phyloP scores from a whole-genome alignment of 1,140 invertebrate species.

The Atta colombica region DNA sequence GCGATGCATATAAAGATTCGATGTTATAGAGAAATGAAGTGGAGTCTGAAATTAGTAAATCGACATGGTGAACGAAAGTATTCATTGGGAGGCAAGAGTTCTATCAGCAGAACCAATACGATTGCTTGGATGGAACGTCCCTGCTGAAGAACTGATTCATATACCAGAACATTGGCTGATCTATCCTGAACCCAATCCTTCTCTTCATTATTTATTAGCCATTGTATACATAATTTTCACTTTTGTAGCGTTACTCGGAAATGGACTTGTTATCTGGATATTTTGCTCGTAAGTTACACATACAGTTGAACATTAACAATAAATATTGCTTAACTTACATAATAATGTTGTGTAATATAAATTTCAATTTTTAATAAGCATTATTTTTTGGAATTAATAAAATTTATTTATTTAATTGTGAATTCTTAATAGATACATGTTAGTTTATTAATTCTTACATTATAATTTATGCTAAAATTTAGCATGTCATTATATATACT shows the following conservation, averaged over 20 bases:
- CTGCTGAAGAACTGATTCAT: slow-evolving; percentile 91
- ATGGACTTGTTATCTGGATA: slow-evolving; percentile 96
- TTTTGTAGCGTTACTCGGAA: slow-evolving; percentile 92
- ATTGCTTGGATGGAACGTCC: slow-evolving; percentile 92
- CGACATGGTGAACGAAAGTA: slow-evolving; percentile 82
- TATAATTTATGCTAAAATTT: not conserved
- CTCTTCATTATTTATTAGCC: slow-evolving; percentile 93
- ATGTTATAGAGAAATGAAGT: slow-evolving; percentile 36
- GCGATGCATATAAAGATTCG: slow-evolving; percentile 64
- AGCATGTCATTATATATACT: not conserved
- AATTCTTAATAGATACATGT: not conserved
- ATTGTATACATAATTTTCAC: slow-evolving; percentile 94
- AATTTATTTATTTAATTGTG: not conserved
- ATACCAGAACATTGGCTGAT: slow-evolving; percentile 94
- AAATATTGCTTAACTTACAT: not conserved
- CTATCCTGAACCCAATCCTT: slow-evolving; percentile 92
- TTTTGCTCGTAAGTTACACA: slow-evolving; percentile 91
- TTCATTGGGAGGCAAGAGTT: slow-evolving; percentile 83
- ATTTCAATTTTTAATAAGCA: not conserved
- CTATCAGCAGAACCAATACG: slow-evolving; percentile 84
- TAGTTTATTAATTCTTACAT: not conserved
- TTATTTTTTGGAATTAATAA: not conserved
- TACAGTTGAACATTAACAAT: not conserved
- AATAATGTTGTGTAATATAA: not conserved
- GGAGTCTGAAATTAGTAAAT: slow-evolving; percentile 79